A percentile compares a stretch with the other conserved stretches of the same genome.
These are phyloP conservation scores for Drosophila lacteicornis DNA, from an alignment of 1,140 invertebrate genomes.

Conservation along the genomic window DNA sequence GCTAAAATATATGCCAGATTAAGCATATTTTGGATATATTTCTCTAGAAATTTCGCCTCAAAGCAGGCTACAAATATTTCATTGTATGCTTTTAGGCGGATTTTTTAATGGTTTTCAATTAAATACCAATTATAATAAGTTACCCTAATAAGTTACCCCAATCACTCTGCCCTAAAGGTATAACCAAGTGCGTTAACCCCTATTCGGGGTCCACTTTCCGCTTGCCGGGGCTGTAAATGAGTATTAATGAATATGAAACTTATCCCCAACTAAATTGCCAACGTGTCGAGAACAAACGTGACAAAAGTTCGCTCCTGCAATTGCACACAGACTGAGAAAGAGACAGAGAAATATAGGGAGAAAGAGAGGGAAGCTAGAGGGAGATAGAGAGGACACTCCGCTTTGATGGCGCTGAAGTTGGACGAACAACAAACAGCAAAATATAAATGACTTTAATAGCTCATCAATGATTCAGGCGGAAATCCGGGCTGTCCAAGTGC, in stretches of 20 bases:
- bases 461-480: conserved; percentile 85
- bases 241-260: conserved; percentile 49
- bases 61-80: too few species aligned
- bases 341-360: conserved; percentile 6
- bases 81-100: too few species aligned
- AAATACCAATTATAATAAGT: not conserved
- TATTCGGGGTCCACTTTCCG: not conserved
- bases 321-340: conserved; percentile 13
- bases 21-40: too few species aligned
- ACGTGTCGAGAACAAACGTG: conserved; percentile 66
- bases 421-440: conserved; percentile 75
- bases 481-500: conserved; percentile 84
- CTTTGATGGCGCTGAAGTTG: conserved; percentile 22
- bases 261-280: conserved; percentile 43
- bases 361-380: not conserved
- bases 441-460: conserved; percentile 85
- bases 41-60: too few species aligned
- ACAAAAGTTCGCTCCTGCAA: conserved; percentile 62
- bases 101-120: not conserved
- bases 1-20: too few species aligned
- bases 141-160: not conserved
- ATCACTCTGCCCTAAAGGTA: too few species aligned
- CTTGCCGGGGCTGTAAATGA: conserved; percentile 21
- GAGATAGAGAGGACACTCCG: not conserved
- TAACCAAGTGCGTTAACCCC: not conserved